phyloP scores from a whole-genome alignment of 2,797 vertebrate genomes.

The Monodelphis domestica region DNA sequence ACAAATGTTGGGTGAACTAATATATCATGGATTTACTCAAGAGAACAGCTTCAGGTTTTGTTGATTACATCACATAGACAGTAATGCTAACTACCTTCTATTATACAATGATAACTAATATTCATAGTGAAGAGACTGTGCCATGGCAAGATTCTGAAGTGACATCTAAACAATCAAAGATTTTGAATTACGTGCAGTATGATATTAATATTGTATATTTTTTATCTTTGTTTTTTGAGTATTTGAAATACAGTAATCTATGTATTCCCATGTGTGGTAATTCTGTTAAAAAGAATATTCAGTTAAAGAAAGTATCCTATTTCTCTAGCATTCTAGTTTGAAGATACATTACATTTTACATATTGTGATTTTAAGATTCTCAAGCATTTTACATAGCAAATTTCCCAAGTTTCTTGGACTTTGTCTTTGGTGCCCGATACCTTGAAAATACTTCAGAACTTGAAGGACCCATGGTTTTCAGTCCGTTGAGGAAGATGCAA shows the following conservation, averaged over 20 bases:
- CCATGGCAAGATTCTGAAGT: background rate
- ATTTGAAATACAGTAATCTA: background rate
- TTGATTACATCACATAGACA: background rate
- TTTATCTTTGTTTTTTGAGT: background rate
- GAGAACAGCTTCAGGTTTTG: slow-evolving; percentile 3
- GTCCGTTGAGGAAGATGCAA: background rate
- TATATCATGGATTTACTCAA: background rate
- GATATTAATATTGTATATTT: background rate
- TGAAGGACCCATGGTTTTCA: background rate
- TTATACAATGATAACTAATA: background rate
- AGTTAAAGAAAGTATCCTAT: background rate
- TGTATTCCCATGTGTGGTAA: background rate
- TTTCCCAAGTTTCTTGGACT: slow-evolving; percentile 20
- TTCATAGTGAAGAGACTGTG: background rate
- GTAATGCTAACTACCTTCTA: background rate
- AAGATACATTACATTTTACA: background rate
- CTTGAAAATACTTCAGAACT: background rate
- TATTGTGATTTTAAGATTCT: slow-evolving; percentile 1
- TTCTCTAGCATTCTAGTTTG: slow-evolving; percentile 33
- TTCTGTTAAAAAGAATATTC: background rate
- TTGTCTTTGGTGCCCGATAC: background rate
- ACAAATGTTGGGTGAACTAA: background rate
- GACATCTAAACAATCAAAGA: background rate
- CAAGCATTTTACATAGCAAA: slow-evolving; percentile 3
- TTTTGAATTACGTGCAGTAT: background rate